Conservation (phyloP, 2,888 invertebrate species). For the Zygothrica quintamaculata region DNA sequence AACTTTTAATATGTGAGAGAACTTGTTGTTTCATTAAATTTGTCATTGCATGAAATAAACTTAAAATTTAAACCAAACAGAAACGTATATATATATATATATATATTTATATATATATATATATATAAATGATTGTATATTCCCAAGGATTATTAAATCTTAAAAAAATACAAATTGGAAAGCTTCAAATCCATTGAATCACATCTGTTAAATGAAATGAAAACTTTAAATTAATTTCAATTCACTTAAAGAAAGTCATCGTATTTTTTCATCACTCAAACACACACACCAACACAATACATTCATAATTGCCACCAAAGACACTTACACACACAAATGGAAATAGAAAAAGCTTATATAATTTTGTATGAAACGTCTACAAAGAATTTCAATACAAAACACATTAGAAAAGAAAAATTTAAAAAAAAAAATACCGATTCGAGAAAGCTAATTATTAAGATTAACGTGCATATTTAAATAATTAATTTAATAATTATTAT, state of each 20-base stretch:
- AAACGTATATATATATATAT: constrained; percentile 49
- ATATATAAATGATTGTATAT: constrained; percentile 27
- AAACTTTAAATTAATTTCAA: too few species aligned
- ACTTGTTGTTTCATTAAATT: constrained; percentile 76
- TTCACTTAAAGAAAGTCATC: too few species aligned
- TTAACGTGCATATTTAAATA: constrained; percentile 67
- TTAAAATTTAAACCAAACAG: constrained; percentile 25
- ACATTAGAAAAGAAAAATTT: constrained; percentile 41
- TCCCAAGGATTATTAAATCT: constrained; percentile 30
- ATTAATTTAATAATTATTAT: constrained; percentile 65
- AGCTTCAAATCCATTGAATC: constrained; percentile 44
- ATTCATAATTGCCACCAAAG: constrained; percentile 22
- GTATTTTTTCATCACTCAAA: too few species aligned
- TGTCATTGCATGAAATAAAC: constrained; percentile 50
- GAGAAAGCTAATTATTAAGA: constrained; percentile 62
- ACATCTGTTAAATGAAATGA: constrained; percentile 37
- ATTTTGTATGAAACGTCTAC: constrained; percentile 67
- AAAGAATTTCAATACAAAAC: constrained; percentile 64
- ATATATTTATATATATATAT: constrained; percentile 36
- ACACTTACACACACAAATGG: constrained; percentile 31
- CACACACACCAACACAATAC: constrained; percentile 22
- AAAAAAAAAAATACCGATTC: constrained; percentile 31
- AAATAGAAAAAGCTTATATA: constrained; percentile 62
- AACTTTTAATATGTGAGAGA: constrained; percentile 64
- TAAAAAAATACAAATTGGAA: constrained; percentile 43